A percentile compares a stretch with the other conserved stretches of the same genome.
Evolutionary conservation across 2,888 invertebrate species (phyloP).

Genomic region (Apodemia zela): DNA sequence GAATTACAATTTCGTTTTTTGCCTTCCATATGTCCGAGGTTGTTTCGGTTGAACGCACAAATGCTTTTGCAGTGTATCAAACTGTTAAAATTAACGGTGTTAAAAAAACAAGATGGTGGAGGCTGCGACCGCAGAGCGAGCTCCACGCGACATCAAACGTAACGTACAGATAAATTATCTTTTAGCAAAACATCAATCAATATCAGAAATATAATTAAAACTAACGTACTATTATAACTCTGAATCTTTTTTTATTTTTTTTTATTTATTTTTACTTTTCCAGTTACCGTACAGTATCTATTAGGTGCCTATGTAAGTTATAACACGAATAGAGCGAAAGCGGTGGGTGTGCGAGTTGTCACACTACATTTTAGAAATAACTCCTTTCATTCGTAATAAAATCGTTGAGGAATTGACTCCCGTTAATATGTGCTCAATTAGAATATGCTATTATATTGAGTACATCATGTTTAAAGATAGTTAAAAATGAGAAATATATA

Average conservation of each 20-base stretch:
- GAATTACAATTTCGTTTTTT: not conserved
- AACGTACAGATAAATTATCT: conserved; percentile 74
- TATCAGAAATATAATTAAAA: conserved; percentile 78
- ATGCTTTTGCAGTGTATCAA: conserved; percentile 14
- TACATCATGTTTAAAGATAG: no score
- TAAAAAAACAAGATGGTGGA: conserved; percentile 35
- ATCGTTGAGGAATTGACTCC: not conserved
- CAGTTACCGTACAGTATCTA: conserved; percentile 65
- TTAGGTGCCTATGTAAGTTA: conserved; percentile 50
- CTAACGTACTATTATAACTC: conserved; percentile 77
- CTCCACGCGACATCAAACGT: conserved; percentile 56
- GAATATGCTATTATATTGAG: conserved; percentile 1
- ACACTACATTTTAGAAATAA: conserved; percentile 16
- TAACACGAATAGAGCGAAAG: conserved; percentile 54
- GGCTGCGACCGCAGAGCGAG: conserved; percentile 40
- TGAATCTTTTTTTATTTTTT: conserved; percentile 49
- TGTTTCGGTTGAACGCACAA: conserved; percentile 5
- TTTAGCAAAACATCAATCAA: conserved; percentile 78
- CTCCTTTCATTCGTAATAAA: not conserved
- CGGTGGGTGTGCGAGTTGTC: conserved; percentile 42
- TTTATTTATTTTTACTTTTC: conserved; percentile 44
- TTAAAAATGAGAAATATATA: not conserved
- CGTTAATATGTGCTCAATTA: not conserved
- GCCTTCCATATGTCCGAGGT: not conserved
- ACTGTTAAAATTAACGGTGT: conserved; percentile 43